Conservation (phyloP, 2,797 vertebrate genomes). For the Peromyscus attwateri region DNA sequence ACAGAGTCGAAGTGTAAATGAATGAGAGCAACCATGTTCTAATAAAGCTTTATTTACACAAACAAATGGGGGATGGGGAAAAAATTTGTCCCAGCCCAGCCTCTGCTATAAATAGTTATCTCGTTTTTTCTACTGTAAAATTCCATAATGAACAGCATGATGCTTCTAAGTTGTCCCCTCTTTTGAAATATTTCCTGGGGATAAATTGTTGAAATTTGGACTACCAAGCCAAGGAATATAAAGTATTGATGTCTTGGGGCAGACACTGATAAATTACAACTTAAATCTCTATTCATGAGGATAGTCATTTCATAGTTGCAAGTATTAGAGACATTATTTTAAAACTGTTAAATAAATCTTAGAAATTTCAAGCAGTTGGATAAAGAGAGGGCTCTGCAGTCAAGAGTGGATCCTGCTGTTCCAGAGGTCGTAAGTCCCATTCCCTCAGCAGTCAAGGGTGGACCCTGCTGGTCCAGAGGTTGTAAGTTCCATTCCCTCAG, state of each 20-base stretch:
- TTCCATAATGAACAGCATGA: not conserved
- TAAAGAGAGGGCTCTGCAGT: not conserved
- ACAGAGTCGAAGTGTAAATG: not conserved
- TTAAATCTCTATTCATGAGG: not conserved
- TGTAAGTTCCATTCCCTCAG: too few species aligned
- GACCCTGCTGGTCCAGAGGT: too few species aligned
- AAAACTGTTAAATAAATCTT: not conserved
- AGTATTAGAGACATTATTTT: not conserved
- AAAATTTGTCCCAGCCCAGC: not conserved
- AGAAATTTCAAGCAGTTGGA: not conserved
- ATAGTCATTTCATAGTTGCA: not conserved
- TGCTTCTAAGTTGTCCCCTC: not conserved
- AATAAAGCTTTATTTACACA: slow-evolving; percentile 17
- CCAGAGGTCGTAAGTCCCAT: too few species aligned
- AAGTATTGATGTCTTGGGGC: not conserved
- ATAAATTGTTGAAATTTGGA: slow-evolving; percentile 1
- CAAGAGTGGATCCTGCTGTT: not conserved
- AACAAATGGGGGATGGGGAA: not conserved
- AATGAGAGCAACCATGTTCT: not conserved
- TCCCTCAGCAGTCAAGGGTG: too few species aligned
- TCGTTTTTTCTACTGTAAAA: not conserved
- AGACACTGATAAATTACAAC: not conserved
- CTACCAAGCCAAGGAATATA: not conserved
- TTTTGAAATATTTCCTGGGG: not conserved
- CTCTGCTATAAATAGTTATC: not conserved